A percentile compares a stretch with the other conserved stretches of the same genome.
Conservation (phyloP, 2,113 vertebrate species). For the Dissostichus mawsoni region DNA sequence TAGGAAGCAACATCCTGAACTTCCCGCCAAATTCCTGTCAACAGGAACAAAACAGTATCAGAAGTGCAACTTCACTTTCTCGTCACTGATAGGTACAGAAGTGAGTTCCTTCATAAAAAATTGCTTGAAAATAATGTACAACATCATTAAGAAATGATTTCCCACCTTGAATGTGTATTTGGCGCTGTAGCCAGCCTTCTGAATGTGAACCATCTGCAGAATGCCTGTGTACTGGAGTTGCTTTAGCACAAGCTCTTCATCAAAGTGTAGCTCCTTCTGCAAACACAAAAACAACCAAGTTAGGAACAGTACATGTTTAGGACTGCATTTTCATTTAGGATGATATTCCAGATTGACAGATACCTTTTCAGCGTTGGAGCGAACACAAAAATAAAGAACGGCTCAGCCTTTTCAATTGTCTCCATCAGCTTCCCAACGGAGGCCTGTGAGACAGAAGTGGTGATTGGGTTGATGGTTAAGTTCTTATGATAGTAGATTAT, state of each 20-base stretch:
- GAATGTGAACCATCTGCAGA: constrained; percentile 90
- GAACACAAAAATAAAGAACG: constrained; percentile 95
- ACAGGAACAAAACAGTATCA: constrained; percentile 14
- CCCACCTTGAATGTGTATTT: constrained; percentile 93
- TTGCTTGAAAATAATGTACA: background rate
- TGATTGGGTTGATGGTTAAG: background rate
- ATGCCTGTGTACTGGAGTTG: constrained; percentile 92
- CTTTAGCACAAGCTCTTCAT: constrained; percentile 90
- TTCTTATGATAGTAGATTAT: background rate
- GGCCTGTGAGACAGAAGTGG: constrained; percentile 77
- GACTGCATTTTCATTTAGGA: background rate
- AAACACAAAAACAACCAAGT: constrained; percentile 19
- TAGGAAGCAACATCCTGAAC: constrained; percentile 92
- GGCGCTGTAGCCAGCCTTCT: constrained; percentile 91
- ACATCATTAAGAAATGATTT: background rate
- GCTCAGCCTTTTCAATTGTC: constrained; percentile 88
- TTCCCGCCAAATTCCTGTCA: constrained; percentile 89
- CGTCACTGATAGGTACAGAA: background rate
- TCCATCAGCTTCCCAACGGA: constrained; percentile 91
- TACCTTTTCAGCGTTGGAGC: constrained; percentile 94
- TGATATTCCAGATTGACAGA: background rate
- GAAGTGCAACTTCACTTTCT: background rate
- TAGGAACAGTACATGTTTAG: background rate
- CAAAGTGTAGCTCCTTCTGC: constrained; percentile 92
- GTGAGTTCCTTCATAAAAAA: background rate